Conservation (phyloP, 2,113 vertebrate species). For the Capreolus pygargus region DNA sequence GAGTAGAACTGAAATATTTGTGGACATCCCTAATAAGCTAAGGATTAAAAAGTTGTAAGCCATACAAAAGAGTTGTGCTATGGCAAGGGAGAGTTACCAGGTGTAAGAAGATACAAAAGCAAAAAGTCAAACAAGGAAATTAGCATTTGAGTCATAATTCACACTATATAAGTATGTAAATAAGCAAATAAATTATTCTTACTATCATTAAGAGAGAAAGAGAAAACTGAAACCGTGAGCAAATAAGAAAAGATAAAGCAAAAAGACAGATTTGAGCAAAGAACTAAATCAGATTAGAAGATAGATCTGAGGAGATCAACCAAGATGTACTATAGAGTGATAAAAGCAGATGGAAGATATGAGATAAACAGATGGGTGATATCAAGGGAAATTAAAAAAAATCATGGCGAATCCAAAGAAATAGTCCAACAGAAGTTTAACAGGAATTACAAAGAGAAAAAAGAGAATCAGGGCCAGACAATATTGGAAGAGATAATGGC, state of each 20-base stretch:
- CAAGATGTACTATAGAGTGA: constrained; percentile 13
- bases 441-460: constrained; percentile 6
- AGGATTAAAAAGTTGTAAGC: background rate
- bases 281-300: constrained; percentile 28
- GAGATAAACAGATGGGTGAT: constrained; percentile 39
- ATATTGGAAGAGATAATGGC: background rate
- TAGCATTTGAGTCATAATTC: background rate
- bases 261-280: background rate
- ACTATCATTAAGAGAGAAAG: background rate
- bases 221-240: background rate
- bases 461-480: background rate
- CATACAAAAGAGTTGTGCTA: background rate
- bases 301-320: constrained; percentile 19
- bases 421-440: constrained; percentile 1
- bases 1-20: background rate
- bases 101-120: background rate
- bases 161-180: background rate
- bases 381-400: constrained; percentile 33
- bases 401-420: background rate
- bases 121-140: background rate
- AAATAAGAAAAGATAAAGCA: background rate
- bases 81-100: background rate
- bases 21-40: background rate
- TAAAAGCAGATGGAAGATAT: constrained; percentile 53
- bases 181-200: background rate